Evolutionary conservation across 2,888 invertebrate species (phyloP), one percentile per base, ranked within the genome.

Genomic region (Heliconius hortense): DNA sequence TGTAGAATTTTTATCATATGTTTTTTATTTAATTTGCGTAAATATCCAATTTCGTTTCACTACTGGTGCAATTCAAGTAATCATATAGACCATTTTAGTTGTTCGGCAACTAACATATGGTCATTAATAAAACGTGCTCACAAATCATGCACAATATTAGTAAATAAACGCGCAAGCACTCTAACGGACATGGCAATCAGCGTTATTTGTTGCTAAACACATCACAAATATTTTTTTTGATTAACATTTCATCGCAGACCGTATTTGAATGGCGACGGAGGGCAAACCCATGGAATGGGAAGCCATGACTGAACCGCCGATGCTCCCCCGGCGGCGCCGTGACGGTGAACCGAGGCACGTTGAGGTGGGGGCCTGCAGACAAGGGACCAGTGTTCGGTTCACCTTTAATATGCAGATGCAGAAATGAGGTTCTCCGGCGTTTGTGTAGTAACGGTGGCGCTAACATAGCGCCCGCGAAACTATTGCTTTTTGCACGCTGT

Each of bases 261-360:
- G 95, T 94, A 84, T 93, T 95, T 87, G 95, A 90, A 91, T 96
- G 96, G 82, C 96, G 95, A 78, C 96, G 94, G 72, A 96, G 94
- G 77, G 95, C 96, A 85, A 96, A 95, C 85, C 96, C 96, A 89
- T 96, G 95, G 86, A 94, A 92, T 73, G 91, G 88, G 87, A 90
- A 91, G 84, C 94, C 90, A 88, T 90, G 90, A 91, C 94, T 90
- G 89, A 90, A 84, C 86, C 94, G 95, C 85, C 84, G 89, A 43
- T 94, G 86, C 87, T 95, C 91, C 84, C 95, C 91, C 81, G 95
- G 89, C 83, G 95, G 87, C 86, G 95, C 90, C 80, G 95, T 90
- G 89, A 95, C 87, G 84, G 95, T 88, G 89, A 95, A 89, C 83
- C 94, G 88, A 78, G 95, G 90, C 88, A 95, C 88, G 88, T 88